Percentiles rank a stretch among this genome's conserved stretches.
Evolutionary conservation across 2,113 vertebrate species (phyloP).

Genomic region (Sphaerodactylus townsendi): DNA sequence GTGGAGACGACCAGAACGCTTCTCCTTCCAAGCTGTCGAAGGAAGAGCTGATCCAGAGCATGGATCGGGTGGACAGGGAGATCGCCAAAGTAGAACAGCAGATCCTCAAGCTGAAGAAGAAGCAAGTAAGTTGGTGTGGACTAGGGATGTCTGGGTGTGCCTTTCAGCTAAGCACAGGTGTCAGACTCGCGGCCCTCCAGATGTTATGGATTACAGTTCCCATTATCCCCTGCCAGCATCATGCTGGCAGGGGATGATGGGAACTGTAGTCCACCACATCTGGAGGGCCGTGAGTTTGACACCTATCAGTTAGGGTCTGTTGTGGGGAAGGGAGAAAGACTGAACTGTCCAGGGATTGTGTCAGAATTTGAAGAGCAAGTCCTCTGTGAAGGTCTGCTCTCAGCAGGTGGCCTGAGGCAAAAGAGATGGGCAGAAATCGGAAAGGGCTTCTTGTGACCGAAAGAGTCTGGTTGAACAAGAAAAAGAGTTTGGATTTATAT

Average conservation of each 20-base stretch:
- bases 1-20: slow-evolving; percentile 90
- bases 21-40: slow-evolving; percentile 98
- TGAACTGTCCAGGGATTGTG: neutral
- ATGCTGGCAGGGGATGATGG: too few species aligned
- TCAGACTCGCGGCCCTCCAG: too few species aligned
- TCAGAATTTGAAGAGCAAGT: neutral
- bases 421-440: neutral
- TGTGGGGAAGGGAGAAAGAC: neutral
- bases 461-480: neutral
- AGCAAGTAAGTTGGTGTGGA: slow-evolving; percentile 81
- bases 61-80: slow-evolving; percentile 97
- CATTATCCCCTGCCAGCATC: too few species aligned
- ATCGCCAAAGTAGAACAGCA: slow-evolving; percentile 99
- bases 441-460: neutral
- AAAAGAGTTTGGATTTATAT: too few species aligned
- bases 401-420: neutral
- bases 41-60: slow-evolving; percentile 98
- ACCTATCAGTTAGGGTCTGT: neutral
- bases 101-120: slow-evolving; percentile 97
- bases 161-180: too few species aligned
- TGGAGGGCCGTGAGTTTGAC: too few species aligned
- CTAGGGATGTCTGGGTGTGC: neutral
- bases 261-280: too few species aligned
- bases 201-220: too few species aligned
- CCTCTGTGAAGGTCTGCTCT: neutral